A percentile compares a stretch with the other conserved stretches of the same genome.
Evolutionary conservation across 2,113 vertebrate genomes (phyloP).

Genomic region (Podarcis muralis): DNA sequence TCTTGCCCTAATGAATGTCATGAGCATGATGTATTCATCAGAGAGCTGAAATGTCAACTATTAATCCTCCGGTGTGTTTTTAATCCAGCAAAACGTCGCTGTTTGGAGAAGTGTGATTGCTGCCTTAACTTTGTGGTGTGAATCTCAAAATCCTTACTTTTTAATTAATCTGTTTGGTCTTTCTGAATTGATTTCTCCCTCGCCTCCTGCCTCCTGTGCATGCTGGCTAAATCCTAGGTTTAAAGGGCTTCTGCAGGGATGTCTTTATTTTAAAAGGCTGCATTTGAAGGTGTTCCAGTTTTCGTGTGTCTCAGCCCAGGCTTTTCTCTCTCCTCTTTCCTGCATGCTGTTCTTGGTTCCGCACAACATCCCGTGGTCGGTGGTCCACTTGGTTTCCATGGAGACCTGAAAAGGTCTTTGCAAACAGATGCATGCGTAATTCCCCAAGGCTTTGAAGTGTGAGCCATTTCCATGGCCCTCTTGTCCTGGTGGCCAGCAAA

Average conservation of each 20-base stretch:
- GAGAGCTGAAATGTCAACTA: constrained; percentile 58
- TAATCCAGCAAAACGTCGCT: constrained; percentile 48
- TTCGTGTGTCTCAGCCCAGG: constrained; percentile 48
- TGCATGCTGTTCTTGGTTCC: constrained; percentile 36
- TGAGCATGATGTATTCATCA: constrained; percentile 41
- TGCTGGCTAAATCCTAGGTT: constrained; percentile 40
- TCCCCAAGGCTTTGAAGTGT: constrained; percentile 49
- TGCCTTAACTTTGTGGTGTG: constrained; percentile 51
- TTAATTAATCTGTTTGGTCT: constrained; percentile 73
- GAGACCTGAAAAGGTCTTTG: constrained; percentile 62
- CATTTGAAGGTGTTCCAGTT: constrained; percentile 65
- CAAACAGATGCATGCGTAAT: constrained; percentile 50
- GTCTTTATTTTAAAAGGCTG: constrained; percentile 69
- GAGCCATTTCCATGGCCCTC: neutral
- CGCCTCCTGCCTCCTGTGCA: constrained; percentile 11
- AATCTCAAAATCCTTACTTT: constrained; percentile 58
- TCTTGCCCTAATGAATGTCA: constrained; percentile 12
- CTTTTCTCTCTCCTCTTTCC: neutral
- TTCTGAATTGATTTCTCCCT: constrained; percentile 56
- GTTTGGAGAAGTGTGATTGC: constrained; percentile 57
- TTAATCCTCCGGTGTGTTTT: constrained; percentile 57
- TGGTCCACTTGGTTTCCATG: constrained; percentile 71
- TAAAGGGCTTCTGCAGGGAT: constrained; percentile 58
- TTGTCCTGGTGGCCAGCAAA: neutral
- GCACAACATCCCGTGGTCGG: constrained; percentile 61